phyloP scores from a whole-genome alignment of 2,888 invertebrate genomes.

The Phanerotoma sp. region DNA sequence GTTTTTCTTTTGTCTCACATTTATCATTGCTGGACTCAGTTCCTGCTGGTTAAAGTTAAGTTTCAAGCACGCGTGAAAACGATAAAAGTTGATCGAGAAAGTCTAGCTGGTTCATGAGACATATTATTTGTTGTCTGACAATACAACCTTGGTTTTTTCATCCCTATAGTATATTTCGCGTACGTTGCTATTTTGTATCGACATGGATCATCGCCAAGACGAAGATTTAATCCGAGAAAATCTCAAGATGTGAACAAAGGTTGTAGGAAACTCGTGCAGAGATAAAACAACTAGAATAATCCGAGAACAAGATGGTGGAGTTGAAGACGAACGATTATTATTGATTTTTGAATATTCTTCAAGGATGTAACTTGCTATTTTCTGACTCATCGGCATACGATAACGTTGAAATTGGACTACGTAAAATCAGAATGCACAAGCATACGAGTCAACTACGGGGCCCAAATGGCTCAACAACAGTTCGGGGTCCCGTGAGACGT shows the following conservation, averaged over 20 bases:
- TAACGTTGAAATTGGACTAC: not conserved
- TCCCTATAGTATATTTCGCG: not conserved
- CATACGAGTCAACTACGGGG: slow-evolving; percentile 53
- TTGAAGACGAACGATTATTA: slow-evolving; percentile 4
- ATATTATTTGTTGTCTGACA: too few relatives aligned
- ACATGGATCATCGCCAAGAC: slow-evolving; percentile 10
- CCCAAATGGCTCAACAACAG: slow-evolving; percentile 33
- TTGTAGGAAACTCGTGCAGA: not conserved
- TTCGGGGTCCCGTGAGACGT: slow-evolving; percentile 56
- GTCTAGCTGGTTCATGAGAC: slow-evolving; percentile 3
- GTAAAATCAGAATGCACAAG: slow-evolving; percentile 50
- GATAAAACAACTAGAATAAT: not conserved
- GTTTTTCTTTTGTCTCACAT: not conserved
- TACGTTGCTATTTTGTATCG: not conserved
- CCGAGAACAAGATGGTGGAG: slow-evolving; percentile 1
- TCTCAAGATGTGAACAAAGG: not conserved
- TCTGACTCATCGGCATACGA: not conserved
- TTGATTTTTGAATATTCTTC: slow-evolving; percentile 1
- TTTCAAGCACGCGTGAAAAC: slow-evolving; percentile 3
- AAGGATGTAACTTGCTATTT: not conserved
- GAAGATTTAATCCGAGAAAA: not conserved
- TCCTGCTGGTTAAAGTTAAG: slow-evolving; percentile 5
- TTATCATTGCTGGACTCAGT: not conserved
- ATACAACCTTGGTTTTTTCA: not conserved
- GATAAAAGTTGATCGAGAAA: slow-evolving; percentile 1